phyloP scores from a whole-genome alignment of 2,888 invertebrate species.

The Biston betularia region DNA sequence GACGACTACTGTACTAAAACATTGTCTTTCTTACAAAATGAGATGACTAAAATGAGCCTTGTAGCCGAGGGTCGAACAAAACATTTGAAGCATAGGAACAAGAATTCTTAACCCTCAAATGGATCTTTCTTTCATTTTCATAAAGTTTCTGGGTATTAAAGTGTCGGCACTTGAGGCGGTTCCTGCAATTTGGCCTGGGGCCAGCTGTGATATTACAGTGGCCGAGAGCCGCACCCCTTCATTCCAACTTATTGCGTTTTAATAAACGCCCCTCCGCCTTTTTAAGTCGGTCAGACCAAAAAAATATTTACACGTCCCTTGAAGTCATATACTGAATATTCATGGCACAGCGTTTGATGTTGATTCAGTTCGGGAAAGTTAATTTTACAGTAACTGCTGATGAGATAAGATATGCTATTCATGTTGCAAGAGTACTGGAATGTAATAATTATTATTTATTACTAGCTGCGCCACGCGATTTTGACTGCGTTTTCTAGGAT shows the following conservation, averaged over 20 bases:
- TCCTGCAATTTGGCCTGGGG: constrained; percentile 62
- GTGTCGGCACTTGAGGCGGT: constrained; percentile 63
- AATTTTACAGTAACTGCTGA: constrained; percentile 12
- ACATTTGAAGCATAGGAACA: constrained; percentile 12
- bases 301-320: constrained; percentile 32
- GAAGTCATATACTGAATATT: constrained; percentile 33
- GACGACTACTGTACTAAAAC: too few species aligned
- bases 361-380: constrained; percentile 18
- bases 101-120: constrained; percentile 38
- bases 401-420: not conserved
- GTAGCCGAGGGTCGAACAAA: not conserved
- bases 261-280: constrained; percentile 52
- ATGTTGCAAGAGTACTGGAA: not conserved
- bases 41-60: not conserved
- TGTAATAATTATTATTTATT: not conserved
- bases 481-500: too few species aligned
- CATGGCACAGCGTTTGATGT: constrained; percentile 18
- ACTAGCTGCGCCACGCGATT: too few species aligned
- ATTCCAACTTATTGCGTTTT: constrained; percentile 64
- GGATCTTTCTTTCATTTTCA: constrained; percentile 66
- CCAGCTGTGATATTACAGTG: constrained; percentile 61
- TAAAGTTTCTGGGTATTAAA: constrained; percentile 73
- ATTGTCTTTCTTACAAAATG: not conserved
- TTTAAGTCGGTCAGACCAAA: constrained; percentile 30
- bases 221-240: constrained; percentile 49